phyloP scores from a whole-genome alignment of 2,888 invertebrate species.

The Synergus japonicus region DNA sequence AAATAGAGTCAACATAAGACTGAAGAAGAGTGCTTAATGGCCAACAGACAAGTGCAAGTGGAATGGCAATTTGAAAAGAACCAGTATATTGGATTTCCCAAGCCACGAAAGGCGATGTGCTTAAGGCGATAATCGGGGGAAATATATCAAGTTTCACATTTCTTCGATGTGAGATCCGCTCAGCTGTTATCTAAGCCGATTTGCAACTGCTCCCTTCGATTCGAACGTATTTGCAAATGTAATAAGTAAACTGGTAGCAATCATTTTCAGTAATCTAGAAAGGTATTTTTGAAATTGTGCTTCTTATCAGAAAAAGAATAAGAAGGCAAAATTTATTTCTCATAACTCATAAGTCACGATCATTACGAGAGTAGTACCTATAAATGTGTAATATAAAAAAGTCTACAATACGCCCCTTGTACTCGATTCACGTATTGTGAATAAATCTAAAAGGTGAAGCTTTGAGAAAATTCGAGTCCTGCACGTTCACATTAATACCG shows the following conservation, averaged over 20 bases:
- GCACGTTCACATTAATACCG: constrained; percentile 39
- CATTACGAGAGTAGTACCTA: neutral
- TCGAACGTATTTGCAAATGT: neutral
- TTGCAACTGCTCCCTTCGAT: constrained; percentile 3
- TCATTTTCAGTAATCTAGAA: neutral
- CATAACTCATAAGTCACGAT: neutral
- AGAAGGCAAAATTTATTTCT: no score
- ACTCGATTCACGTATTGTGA: constrained; percentile 37
- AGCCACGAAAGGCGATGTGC: neutral
- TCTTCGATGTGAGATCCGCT: constrained; percentile 20
- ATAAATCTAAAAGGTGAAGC: constrained; percentile 22
- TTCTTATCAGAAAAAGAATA: no score
- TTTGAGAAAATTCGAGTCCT: constrained; percentile 38
- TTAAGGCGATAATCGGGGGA: neutral
- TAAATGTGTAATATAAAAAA: constrained; percentile 23
- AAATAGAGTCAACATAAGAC: neutral
- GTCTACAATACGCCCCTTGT: constrained; percentile 14
- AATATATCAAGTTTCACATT: constrained; percentile 27
- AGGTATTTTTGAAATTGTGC: neutral
- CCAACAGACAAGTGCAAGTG: neutral
- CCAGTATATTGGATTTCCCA: neutral
- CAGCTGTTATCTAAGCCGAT: constrained; percentile 3
- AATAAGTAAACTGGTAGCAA: neutral
- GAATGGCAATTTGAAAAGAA: neutral
- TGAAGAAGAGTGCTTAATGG: constrained; percentile 2